Evolutionary conservation across 2,113 vertebrate species (phyloP).

Genomic region (Rostratula benghalensis): DNA sequence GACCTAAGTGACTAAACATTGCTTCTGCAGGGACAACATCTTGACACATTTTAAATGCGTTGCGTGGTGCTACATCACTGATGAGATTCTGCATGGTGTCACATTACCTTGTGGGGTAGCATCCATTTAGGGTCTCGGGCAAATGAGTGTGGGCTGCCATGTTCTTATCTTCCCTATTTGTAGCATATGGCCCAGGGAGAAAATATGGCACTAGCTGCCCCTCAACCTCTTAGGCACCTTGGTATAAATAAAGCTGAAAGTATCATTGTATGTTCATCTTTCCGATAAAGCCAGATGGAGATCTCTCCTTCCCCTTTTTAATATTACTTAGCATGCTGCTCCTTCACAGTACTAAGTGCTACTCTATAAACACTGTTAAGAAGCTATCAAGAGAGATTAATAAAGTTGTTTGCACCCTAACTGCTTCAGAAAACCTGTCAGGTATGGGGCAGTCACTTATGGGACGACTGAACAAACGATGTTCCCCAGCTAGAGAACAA

Average conservation of each 20-base stretch:
- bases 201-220: not conserved
- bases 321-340: not conserved
- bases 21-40: not conserved
- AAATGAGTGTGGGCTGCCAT: not conserved
- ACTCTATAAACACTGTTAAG: slow-evolving; percentile 10
- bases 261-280: not conserved
- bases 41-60: slow-evolving; percentile 6
- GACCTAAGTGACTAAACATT: slow-evolving; percentile 28
- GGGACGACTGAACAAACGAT: not conserved
- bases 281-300: not conserved
- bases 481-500: not conserved
- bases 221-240: not conserved
- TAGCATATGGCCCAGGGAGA: not conserved
- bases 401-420: slow-evolving; percentile 4
- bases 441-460: not conserved
- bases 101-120: not conserved
- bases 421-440: not conserved
- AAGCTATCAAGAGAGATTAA: slow-evolving; percentile 25
- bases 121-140: not conserved
- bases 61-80: not conserved
- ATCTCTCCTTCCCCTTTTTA: not conserved
- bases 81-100: not conserved
- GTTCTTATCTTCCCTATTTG: not conserved
- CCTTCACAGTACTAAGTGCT: not conserved
- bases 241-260: slow-evolving; percentile 11